Evolutionary conservation across 2,113 vertebrate species (phyloP).

Genomic region (Seriola aureovittata): DNA sequence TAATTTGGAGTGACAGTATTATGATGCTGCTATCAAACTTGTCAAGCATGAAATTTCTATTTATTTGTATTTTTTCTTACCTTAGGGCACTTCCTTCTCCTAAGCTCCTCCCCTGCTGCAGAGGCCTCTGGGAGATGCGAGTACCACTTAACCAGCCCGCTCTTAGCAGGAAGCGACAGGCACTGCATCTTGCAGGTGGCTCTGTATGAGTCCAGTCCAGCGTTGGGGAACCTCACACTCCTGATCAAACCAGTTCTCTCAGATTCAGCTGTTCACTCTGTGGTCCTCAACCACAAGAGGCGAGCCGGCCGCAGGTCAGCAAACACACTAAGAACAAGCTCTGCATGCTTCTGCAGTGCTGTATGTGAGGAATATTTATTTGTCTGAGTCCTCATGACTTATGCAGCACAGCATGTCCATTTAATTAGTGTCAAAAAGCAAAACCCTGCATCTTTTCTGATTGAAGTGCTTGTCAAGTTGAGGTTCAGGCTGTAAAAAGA

Average conservation of each 20-base stretch:
- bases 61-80: conserved; percentile 51
- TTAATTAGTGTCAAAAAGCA: conserved; percentile 33
- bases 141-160: conserved; percentile 80
- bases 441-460: conserved; percentile 16
- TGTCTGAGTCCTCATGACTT: background rate
- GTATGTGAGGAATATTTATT: background rate
- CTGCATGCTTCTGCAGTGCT: background rate
- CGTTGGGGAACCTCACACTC: conserved; percentile 77
- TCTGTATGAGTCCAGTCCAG: conserved; percentile 68
- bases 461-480: conserved; percentile 54
- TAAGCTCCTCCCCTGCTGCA: conserved; percentile 57
- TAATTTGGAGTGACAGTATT: conserved; percentile 4
- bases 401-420: conserved; percentile 5
- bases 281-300: conserved; percentile 48
- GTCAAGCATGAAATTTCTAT: conserved; percentile 3
- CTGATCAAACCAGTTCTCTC: conserved; percentile 69
- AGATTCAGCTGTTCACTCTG: conserved; percentile 38
- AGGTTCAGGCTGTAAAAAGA: conserved; percentile 14
- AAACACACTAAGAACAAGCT: background rate
- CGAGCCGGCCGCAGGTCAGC: conserved; percentile 70
- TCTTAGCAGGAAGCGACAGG: conserved; percentile 65
- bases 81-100: conserved; percentile 83
- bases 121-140: conserved; percentile 73
- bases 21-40: conserved; percentile 10
- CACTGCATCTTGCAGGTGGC: conserved; percentile 80